phyloP scores from a whole-genome alignment of 2,888 invertebrate species.

The Netelia fuscicornis region DNA sequence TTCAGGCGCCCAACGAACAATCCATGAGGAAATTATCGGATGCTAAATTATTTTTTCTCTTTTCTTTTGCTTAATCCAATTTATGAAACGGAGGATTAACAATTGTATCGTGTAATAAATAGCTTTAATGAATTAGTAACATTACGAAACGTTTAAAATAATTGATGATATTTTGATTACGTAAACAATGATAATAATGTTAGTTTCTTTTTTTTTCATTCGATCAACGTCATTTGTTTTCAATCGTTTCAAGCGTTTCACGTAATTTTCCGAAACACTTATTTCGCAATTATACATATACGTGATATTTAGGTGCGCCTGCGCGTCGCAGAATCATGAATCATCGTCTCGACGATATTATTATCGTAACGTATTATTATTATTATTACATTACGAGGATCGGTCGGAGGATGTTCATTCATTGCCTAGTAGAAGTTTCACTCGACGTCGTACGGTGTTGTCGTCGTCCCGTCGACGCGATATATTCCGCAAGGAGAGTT shows the following conservation, averaged over 20 bases:
- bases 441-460: constrained; percentile 37
- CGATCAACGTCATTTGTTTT: neutral
- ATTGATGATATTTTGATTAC: neutral
- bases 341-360: neutral
- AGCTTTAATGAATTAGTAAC: too few relatives aligned
- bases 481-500: constrained; percentile 41
- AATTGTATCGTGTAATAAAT: too few relatives aligned
- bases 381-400: constrained; percentile 30
- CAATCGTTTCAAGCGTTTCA: too few relatives aligned
- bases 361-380: neutral
- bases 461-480: constrained; percentile 50
- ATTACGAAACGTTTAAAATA: too few relatives aligned
- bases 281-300: too few relatives aligned
- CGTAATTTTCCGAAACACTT: too few relatives aligned
- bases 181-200: too few relatives aligned
- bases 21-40: neutral
- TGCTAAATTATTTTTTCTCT: too few relatives aligned
- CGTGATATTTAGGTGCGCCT: too few relatives aligned
- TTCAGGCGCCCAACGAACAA: constrained; percentile 51
- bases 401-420: constrained; percentile 59
- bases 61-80: too few relatives aligned
- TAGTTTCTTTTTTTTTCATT: neutral
- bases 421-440: constrained; percentile 64
- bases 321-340: neutral
- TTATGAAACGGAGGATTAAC: too few relatives aligned